Conservation (phyloP, 2,113 vertebrate species). For the Entelurus aequoreus region DNA sequence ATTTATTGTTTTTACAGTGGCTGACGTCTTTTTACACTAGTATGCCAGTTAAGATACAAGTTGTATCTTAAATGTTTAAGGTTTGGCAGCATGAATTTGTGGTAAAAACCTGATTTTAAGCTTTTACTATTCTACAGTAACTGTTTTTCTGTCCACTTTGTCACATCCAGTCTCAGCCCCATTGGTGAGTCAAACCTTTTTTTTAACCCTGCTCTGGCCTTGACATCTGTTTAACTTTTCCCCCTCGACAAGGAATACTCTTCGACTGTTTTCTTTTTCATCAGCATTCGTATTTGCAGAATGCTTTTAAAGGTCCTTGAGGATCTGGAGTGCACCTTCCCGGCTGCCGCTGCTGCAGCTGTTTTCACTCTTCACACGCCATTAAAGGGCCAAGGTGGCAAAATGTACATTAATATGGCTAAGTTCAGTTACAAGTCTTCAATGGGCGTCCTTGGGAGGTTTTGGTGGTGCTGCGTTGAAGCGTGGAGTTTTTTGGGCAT, state of each 20-base stretch:
- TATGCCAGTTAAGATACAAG: too few relatives aligned
- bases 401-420: conserved; percentile 38
- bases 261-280: conserved; percentile 14
- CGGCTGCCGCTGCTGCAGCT: conserved; percentile 38
- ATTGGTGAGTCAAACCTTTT: conserved; percentile 6
- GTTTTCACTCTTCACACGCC: conserved; percentile 44
- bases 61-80: too few relatives aligned
- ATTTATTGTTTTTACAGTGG: too few relatives aligned
- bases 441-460: neutral
- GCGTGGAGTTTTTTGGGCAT: neutral
- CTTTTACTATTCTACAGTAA: too few relatives aligned
- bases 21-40: too few relatives aligned
- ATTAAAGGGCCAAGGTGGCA: conserved; percentile 49
- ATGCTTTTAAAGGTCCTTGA: conserved; percentile 20
- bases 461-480: neutral
- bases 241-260: conserved; percentile 39
- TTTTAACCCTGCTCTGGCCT: conserved; percentile 12
- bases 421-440: conserved; percentile 43
- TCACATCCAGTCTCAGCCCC: conserved; percentile 15
- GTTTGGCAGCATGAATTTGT: too few relatives aligned
- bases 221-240: conserved; percentile 53
- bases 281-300: conserved; percentile 24
- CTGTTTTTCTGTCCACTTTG: conserved; percentile 6
- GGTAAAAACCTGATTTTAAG: neutral
- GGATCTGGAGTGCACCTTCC: conserved; percentile 18